phyloP scores from a whole-genome alignment of 1,140 invertebrate genomes.

The Uloborus diversus region DNA sequence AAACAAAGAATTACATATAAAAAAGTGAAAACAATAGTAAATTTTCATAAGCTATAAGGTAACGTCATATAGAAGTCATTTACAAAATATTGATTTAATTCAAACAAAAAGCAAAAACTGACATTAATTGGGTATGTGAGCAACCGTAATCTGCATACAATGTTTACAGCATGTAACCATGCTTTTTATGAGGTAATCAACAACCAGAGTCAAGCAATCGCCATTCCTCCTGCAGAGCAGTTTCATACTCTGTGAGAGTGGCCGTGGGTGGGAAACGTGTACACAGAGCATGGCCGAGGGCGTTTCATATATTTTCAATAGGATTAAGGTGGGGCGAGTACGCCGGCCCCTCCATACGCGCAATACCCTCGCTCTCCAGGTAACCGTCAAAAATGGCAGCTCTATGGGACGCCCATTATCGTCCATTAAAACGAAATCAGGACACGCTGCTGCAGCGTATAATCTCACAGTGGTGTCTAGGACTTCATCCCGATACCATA shows the following conservation, averaged over 20 bases:
- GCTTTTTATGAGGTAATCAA: too few species aligned
- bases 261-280: too few species aligned
- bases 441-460: background rate
- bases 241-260: background rate
- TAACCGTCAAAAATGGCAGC: background rate
- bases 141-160: background rate
- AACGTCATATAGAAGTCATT: background rate
- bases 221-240: too few species aligned
- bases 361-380: background rate
- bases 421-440: background rate
- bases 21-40: too few species aligned
- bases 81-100: background rate
- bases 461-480: background rate
- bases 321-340: background rate
- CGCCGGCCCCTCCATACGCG: background rate
- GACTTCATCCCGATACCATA: background rate
- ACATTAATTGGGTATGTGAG: too few species aligned
- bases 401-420: background rate
- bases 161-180: too few species aligned
- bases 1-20: too few species aligned
- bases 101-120: background rate
- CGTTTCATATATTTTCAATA: too few species aligned
- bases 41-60: conserved; percentile 14
- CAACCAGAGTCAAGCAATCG: too few species aligned
- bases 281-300: too few species aligned